These are phyloP conservation scores for Brachionus angularis DNA, from an alignment of 1,140 invertebrate genomes.

Conservation along the genomic window DNA sequence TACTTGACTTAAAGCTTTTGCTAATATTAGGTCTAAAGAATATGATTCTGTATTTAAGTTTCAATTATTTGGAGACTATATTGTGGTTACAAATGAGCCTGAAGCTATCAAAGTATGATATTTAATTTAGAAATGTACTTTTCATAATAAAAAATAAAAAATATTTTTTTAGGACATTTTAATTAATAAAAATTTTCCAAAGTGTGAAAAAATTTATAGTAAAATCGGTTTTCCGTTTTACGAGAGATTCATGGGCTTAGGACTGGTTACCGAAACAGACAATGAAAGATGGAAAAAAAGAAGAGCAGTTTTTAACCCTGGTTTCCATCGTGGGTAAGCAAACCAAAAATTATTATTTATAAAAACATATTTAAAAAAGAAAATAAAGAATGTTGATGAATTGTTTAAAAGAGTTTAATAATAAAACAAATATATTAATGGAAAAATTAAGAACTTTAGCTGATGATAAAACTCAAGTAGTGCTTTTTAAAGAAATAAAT, in stretches of 20 bases:
- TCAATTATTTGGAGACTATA: constrained; percentile 2
- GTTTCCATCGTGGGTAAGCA: constrained; percentile 18
- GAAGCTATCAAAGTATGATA: constrained; percentile 6
- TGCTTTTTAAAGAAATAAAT: constrained; percentile 40
- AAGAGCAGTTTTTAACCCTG: constrained; percentile 18
- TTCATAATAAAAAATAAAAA: no score
- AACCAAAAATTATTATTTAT: background rate
- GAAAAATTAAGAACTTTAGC: background rate
- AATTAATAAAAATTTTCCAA: constrained; percentile 25
- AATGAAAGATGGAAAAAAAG: background rate
- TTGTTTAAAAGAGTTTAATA: constrained; percentile 1
- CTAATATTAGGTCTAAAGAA: constrained; percentile 14
- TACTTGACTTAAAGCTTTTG: background rate
- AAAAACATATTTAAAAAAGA: background rate
- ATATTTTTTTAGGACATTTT: background rate
- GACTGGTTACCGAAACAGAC: constrained; percentile 1
- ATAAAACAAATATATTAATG: constrained; percentile 8
- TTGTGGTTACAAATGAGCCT: constrained; percentile 18
- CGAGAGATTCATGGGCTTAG: constrained; percentile 22
- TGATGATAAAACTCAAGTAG: constrained; percentile 1
- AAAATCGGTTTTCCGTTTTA: constrained; percentile 10
- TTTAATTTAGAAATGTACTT: no score
- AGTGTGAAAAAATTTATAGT: constrained; percentile 5
- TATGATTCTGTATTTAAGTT: constrained; percentile 25
- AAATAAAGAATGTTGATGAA: background rate